Evolutionary conservation across 2,113 vertebrate genomes (phyloP).

Genomic region (Crotalus horridus): DNA sequence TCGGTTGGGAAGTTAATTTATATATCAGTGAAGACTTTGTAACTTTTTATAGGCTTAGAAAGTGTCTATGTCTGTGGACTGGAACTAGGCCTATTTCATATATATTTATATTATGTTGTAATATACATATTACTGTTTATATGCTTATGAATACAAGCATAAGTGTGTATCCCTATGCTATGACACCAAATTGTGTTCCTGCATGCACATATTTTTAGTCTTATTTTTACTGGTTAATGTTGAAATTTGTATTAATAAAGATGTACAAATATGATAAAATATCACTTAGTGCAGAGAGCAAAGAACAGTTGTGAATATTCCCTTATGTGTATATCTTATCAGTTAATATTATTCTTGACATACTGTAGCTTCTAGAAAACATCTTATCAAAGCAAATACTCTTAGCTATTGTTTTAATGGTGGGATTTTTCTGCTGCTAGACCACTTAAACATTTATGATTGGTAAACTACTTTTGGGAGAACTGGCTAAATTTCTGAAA

Average conservation of each 20-base stretch:
- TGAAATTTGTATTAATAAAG: too few species aligned
- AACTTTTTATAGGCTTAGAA: neutral
- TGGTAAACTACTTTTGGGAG: neutral
- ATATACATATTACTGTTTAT: neutral
- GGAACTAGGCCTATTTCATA: neutral
- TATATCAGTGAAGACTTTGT: neutral
- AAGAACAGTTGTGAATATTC: too few species aligned
- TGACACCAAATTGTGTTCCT: neutral
- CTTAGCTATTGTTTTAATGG: neutral
- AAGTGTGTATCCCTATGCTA: neutral
- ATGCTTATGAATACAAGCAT: neutral
- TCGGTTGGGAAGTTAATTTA: neutral
- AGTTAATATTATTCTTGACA: too few species aligned
- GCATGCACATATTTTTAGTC: neutral
- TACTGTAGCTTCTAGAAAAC: neutral
- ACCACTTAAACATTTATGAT: neutral
- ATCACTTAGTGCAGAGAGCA: too few species aligned
- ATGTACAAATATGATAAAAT: too few species aligned
- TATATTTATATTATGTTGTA: neutral
- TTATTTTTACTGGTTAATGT: neutral
- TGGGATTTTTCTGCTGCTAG: neutral
- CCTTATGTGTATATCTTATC: too few species aligned
- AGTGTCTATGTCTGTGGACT: neutral
- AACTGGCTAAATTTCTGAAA: neutral
- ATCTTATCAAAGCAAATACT: neutral